phyloP scores from a whole-genome alignment of 2,113 vertebrate genomes.

The Bubalus kerabau region DNA sequence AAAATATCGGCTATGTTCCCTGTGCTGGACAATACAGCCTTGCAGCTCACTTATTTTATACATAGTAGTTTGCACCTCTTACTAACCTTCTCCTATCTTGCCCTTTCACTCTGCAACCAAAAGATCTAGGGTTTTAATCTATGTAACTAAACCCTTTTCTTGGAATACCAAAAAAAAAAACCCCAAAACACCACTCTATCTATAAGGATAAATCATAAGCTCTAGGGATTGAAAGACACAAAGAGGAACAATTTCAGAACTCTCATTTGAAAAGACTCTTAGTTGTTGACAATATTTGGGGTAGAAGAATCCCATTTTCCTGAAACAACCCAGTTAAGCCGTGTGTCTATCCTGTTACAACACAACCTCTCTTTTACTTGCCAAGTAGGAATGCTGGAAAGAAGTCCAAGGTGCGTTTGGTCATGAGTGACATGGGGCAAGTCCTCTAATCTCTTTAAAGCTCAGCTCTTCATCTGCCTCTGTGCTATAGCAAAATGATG shows the following conservation, averaged over 20 bases:
- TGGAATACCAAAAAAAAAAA: not conserved
- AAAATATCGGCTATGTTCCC: not conserved
- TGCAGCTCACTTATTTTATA: not conserved
- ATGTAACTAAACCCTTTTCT: not conserved
- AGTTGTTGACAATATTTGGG: not conserved
- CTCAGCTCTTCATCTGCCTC: not conserved
- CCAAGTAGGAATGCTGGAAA: not conserved
- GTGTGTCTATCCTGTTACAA: not conserved
- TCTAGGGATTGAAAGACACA: not conserved
- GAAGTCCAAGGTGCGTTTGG: not conserved
- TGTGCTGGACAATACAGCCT: not conserved
- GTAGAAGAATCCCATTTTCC: not conserved
- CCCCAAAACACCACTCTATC: not conserved
- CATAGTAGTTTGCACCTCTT: not conserved
- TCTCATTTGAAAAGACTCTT: not conserved
- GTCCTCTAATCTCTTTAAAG: not conserved
- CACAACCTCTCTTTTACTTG: not conserved
- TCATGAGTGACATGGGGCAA: not conserved
- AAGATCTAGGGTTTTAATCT: not conserved
- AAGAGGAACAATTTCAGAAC: not conserved
- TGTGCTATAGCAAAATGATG: not conserved
- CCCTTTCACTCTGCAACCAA: not conserved
- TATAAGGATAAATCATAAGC: not conserved
- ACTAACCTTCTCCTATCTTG: not conserved
- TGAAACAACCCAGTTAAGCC: not conserved